Evolutionary conservation across 92 coral and sea anemone genomes (phyloP).

Genomic region (Heteractis magnifica): DNA sequence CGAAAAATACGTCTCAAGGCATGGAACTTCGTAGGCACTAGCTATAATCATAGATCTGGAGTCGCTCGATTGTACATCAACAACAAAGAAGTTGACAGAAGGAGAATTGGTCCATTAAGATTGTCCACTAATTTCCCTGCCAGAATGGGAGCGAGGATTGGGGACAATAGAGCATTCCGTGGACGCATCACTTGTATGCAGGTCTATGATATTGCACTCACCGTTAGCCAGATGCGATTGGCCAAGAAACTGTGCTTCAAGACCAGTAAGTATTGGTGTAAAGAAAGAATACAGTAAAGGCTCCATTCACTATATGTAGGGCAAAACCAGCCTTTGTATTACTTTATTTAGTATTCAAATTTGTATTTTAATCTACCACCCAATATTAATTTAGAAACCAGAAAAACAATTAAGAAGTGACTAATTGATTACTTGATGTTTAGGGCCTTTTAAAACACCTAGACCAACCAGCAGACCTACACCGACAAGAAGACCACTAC

Average conservation of each 20-base stretch:
- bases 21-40: conserved; percentile 78
- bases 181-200: conserved; percentile 83
- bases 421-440: not conserved
- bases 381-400: too few species aligned
- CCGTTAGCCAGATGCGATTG: conserved; percentile 50
- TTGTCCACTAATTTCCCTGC: conserved; percentile 74
- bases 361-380: too few species aligned
- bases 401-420: not conserved
- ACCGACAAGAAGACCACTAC: conserved; percentile 50
- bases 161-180: conserved; percentile 75
- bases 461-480: conserved; percentile 45
- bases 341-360: too few species aligned
- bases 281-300: not conserved
- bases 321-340: too few species aligned
- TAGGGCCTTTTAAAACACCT: conserved; percentile 17
- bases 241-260: conserved; percentile 76
- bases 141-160: conserved; percentile 68
- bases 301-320: not conserved
- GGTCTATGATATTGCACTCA: conserved; percentile 62
- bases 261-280: conserved; percentile 50
- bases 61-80: conserved; percentile 63
- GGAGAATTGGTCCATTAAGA: conserved; percentile 56
- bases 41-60: conserved; percentile 65
- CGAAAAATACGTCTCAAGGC: conserved; percentile 58
- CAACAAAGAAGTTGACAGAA: conserved; percentile 56